Conservation (phyloP, 2,797 vertebrate species). For the Squalus acanthias region DNA sequence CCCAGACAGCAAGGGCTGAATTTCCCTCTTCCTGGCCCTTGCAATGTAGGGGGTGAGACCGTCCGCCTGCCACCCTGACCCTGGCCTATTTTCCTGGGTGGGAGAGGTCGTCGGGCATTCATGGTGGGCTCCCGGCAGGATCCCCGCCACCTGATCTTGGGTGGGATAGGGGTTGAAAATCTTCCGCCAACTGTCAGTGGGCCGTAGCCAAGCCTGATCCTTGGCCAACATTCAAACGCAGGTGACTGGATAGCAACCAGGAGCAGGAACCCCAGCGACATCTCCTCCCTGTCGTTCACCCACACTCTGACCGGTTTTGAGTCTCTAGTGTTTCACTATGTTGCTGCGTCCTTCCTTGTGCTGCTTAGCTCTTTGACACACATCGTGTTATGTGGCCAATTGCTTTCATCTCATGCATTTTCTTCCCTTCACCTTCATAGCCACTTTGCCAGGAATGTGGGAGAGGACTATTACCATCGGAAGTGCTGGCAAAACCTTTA, state of each 20-base stretch:
- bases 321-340: background rate
- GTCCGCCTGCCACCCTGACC: background rate
- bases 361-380: background rate
- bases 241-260: background rate
- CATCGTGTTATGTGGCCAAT: background rate
- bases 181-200: background rate
- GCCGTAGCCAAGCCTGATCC: background rate
- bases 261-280: background rate
- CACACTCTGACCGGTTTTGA: background rate
- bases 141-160: background rate
- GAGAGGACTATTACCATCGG: constrained; percentile 85
- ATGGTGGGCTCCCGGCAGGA: background rate
- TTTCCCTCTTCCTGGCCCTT: background rate
- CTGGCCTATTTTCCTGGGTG: background rate
- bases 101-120: background rate
- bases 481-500: constrained; percentile 90
- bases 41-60: background rate
- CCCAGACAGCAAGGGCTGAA: background rate
- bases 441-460: constrained; percentile 92
- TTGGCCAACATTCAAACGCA: background rate
- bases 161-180: background rate
- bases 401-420: background rate
- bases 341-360: background rate
- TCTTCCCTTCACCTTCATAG: constrained; percentile 49
- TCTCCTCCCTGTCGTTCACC: background rate